phyloP scores from a whole-genome alignment of 2,113 vertebrate species.

The Seriola rivoliana region DNA sequence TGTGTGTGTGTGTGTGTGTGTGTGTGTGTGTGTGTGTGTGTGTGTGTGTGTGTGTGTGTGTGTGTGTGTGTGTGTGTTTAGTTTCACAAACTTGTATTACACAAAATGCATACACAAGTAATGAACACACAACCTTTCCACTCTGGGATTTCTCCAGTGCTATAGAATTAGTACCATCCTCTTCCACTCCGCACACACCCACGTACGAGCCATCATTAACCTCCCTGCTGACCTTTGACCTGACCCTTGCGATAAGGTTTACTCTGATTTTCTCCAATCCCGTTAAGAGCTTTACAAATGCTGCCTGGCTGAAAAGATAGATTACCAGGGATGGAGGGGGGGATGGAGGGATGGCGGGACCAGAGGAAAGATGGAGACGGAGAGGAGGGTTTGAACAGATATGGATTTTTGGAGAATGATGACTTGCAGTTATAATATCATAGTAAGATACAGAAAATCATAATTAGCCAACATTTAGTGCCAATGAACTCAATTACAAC shows the following conservation, averaged over 20 bases:
- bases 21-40: not conserved
- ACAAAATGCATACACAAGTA: not conserved
- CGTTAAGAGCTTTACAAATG: constrained; percentile 73
- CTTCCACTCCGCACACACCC: not conserved
- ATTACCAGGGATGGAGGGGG: constrained; percentile 41
- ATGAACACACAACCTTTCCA: not conserved
- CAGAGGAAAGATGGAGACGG: not conserved
- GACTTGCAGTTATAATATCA: not conserved
- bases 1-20: too few species aligned
- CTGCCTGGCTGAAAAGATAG: constrained; percentile 52
- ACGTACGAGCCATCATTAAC: constrained; percentile 42
- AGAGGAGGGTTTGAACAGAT: not conserved
- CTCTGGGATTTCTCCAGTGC: not conserved
- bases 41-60: not conserved
- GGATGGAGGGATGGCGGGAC: not conserved
- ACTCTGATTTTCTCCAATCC: constrained; percentile 67
- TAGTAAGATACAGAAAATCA: not conserved
- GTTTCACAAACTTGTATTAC: not conserved
- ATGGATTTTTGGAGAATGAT: constrained; percentile 17
- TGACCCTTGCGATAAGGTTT: constrained; percentile 45
- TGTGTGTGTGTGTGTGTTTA: not conserved
- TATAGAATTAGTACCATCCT: constrained; percentile 4
- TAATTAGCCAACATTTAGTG: not conserved
- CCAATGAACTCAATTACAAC: not conserved
- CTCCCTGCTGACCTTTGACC: constrained; percentile 54